Percentiles rank a stretch among this genome's conserved stretches.
Conservation (phyloP, 2,888 invertebrate genomes). For the Epistrophella euchroma region DNA sequence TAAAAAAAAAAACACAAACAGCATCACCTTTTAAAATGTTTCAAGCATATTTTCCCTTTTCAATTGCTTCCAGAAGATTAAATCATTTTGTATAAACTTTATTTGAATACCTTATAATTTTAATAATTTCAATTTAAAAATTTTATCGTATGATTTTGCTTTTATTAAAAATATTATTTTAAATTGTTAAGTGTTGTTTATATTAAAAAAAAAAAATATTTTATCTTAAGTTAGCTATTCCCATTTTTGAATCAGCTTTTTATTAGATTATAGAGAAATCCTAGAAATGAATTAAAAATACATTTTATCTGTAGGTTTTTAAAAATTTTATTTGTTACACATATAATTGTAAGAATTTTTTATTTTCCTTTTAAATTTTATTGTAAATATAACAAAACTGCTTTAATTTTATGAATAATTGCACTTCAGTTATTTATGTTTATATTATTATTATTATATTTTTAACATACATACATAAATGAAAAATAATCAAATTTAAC, state of each 20-base stretch:
- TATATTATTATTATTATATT: slow-evolving; percentile 57
- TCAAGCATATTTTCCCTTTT: slow-evolving; percentile 9
- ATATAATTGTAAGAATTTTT: slow-evolving; percentile 61
- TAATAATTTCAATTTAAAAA: slow-evolving; percentile 15
- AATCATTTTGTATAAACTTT: slow-evolving; percentile 31
- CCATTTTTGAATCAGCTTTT: slow-evolving; percentile 24
- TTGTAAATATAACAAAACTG: slow-evolving; percentile 66
- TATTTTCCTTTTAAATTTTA: slow-evolving; percentile 39
- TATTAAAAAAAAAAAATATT: slow-evolving; percentile 24
- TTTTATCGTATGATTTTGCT: slow-evolving; percentile 47
- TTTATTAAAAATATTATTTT: slow-evolving; percentile 50
- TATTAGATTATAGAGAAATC: slow-evolving; percentile 46
- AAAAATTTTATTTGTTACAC: slow-evolving; percentile 47
- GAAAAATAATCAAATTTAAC: slow-evolving; percentile 43
- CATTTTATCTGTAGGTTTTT: slow-evolving; percentile 43
- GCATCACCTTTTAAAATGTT: slow-evolving; percentile 54
- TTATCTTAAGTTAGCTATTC: slow-evolving; percentile 5
- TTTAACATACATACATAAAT: slow-evolving; percentile 27
- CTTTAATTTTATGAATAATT: slow-evolving; percentile 37
- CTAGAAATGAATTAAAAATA: slow-evolving; percentile 34
- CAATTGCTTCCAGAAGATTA: neutral
- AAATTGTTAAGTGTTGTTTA: slow-evolving; percentile 55
- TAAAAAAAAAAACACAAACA: neutral
- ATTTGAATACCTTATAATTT: slow-evolving; percentile 58
- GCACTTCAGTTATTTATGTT: slow-evolving; percentile 52